These are phyloP conservation scores for Delichon dasypus DNA, from an alignment of 2,797 vertebrate genomes.

Conservation along the genomic window DNA sequence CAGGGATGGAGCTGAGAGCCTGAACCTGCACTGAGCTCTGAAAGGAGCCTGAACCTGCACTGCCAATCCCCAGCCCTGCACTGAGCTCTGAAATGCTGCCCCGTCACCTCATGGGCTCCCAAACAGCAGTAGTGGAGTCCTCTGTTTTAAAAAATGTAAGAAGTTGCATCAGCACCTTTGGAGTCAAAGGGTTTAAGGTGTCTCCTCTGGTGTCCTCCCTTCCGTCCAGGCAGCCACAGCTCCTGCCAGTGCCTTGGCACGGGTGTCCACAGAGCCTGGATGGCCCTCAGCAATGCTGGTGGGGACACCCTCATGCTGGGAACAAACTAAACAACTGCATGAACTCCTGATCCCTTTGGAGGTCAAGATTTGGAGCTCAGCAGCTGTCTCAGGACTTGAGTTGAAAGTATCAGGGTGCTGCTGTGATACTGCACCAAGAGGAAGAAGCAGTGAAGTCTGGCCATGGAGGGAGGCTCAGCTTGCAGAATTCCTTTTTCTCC, in stretches of 20 bases:
- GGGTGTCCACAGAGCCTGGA: rapidly evolving
- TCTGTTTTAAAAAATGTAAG: not conserved
- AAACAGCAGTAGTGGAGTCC: rapidly evolving
- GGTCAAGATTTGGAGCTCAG: not conserved
- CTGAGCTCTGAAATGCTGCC: not conserved
- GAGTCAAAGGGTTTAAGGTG: not conserved
- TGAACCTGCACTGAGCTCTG: not conserved
- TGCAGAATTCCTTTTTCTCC: not conserved
- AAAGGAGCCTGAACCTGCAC: not conserved
- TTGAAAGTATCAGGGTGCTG: not conserved
- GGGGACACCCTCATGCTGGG: rapidly evolving
- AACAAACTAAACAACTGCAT: not conserved
- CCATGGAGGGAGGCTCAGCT: not conserved
- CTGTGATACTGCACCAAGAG: rapidly evolving
- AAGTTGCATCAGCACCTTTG: not conserved
- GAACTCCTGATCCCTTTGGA: not conserved
- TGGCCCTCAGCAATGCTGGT: rapidly evolving
- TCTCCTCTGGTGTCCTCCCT: not conserved
- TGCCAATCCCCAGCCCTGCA: not conserved
- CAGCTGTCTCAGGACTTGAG: not conserved
- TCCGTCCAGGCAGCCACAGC: not conserved
- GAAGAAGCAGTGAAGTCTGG: not conserved
- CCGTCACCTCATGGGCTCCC: not conserved
- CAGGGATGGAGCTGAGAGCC: not conserved
- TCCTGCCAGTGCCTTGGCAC: not conserved